phyloP scores from a whole-genome alignment of 2,888 invertebrate species.

The Brachylomia viminalis region DNA sequence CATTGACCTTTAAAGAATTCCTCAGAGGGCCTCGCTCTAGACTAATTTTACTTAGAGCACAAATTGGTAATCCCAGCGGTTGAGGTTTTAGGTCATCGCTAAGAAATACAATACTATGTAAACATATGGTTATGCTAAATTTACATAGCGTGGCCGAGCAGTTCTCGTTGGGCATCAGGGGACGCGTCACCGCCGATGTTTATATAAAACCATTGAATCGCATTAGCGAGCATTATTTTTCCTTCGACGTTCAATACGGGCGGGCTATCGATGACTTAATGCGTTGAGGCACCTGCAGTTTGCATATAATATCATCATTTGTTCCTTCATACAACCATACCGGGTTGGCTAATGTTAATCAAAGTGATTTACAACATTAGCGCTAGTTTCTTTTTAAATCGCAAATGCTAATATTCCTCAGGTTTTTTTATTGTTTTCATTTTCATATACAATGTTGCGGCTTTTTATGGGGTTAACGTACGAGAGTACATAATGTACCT shows the following conservation, averaged over 20 bases:
- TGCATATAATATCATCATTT: conserved; percentile 26
- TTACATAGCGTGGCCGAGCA: conserved; percentile 43
- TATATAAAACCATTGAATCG: conserved; percentile 52
- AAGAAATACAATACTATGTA: conserved; percentile 53
- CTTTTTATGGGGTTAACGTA: conserved; percentile 30
- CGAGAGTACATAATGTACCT: conserved; percentile 9
- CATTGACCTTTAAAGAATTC: conserved; percentile 34
- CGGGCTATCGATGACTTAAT: too few species aligned
- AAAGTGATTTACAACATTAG: conserved; percentile 14
- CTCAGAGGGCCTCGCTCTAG: conserved; percentile 20
- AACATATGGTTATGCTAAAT: conserved; percentile 52
- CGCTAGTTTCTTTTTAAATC: conserved; percentile 9
- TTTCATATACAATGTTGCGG: conserved; percentile 2
- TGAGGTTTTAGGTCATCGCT: conserved; percentile 49
- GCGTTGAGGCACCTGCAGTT: conserved; percentile 16
- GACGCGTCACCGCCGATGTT: conserved; percentile 54
- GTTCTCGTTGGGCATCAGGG: conserved; percentile 41
- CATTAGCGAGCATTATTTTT: conserved; percentile 48
- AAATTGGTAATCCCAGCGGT: conserved; percentile 37
- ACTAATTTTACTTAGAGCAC: conserved; percentile 52
- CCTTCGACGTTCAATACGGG: conserved; percentile 20
- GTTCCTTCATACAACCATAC: conserved; percentile 6
- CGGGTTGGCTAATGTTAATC: conserved; percentile 12
- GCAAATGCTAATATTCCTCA: background rate
- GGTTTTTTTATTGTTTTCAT: conserved; percentile 1